phyloP scores from a whole-genome alignment of 2,888 invertebrate genomes.

The Spisula subtruncata region DNA sequence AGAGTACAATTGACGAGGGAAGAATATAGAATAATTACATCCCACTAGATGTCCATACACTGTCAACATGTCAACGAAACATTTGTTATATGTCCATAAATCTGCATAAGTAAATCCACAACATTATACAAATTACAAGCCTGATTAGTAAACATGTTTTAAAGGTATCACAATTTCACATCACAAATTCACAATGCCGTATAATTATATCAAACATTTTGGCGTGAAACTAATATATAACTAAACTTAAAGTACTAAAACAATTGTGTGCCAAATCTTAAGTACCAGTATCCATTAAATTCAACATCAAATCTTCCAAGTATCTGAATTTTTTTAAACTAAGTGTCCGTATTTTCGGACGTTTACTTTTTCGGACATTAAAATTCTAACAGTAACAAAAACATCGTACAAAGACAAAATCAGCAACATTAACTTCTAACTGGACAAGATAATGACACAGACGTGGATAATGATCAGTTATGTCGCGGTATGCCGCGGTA shows the following conservation, averaged over 20 bases:
- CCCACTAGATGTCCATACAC: background rate
- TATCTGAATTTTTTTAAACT: background rate
- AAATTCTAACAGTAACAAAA: background rate
- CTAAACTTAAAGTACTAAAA: too few species aligned
- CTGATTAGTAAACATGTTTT: too few species aligned
- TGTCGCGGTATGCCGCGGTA: background rate
- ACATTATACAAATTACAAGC: background rate
- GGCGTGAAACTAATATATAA: too few species aligned
- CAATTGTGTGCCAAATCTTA: too few species aligned
- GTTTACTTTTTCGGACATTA: background rate
- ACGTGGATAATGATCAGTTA: too few species aligned
- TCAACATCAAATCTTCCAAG: background rate
- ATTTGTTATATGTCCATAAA: background rate
- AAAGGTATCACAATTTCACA: too few species aligned
- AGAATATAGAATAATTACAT: constrained; percentile 5
- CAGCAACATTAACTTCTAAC: background rate
- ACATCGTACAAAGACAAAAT: background rate
- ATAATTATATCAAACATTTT: background rate
- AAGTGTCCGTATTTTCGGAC: background rate
- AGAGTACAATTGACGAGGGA: background rate
- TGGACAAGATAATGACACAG: background rate
- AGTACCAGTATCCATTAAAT: too few species aligned
- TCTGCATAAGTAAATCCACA: background rate
- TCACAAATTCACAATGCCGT: too few species aligned
- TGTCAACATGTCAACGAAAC: constrained; percentile 18